Percentiles rank a stretch among this genome's conserved stretches.
Conservation (phyloP, 2,888 invertebrate genomes). For the Calameuta filiformis region DNA sequence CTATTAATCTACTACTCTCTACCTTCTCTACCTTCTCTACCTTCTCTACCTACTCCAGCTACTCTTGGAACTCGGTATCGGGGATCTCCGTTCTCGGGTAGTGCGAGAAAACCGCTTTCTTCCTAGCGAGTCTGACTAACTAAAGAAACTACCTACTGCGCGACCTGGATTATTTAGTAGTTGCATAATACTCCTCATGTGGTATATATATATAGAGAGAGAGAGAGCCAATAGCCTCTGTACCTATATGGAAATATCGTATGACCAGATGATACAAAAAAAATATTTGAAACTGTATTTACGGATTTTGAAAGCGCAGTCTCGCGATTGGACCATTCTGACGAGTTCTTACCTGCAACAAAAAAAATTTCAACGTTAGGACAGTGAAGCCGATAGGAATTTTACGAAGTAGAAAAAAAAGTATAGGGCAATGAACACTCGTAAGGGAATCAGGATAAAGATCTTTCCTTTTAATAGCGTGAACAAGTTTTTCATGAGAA, state of each 20-base stretch:
- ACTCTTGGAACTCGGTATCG: neutral
- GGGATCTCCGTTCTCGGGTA: neutral
- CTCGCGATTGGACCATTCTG: neutral
- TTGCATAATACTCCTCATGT: neutral
- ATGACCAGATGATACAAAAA: neutral
- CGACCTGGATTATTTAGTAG: neutral
- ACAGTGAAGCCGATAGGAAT: neutral
- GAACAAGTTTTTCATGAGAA: too few relatives aligned
- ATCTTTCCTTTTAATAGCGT: constrained; percentile 14
- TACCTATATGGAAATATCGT: neutral
- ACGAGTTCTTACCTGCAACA: constrained; percentile 19
- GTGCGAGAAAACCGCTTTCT: neutral
- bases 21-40: neutral
- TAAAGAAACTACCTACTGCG: neutral
- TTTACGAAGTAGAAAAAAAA: neutral
- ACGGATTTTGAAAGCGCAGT: neutral
- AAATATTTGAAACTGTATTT: neutral
- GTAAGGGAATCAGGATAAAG: constrained; percentile 1
- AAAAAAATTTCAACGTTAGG: neutral
- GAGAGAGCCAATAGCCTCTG: too few relatives aligned
- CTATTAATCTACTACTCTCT: neutral
- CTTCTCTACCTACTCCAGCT: neutral
- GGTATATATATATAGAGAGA: too few relatives aligned
- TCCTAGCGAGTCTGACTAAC: neutral
- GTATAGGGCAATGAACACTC: neutral